Evolutionary conservation across 2,113 vertebrate species (phyloP).

Genomic region (Nannobrachium achirus): DNA sequence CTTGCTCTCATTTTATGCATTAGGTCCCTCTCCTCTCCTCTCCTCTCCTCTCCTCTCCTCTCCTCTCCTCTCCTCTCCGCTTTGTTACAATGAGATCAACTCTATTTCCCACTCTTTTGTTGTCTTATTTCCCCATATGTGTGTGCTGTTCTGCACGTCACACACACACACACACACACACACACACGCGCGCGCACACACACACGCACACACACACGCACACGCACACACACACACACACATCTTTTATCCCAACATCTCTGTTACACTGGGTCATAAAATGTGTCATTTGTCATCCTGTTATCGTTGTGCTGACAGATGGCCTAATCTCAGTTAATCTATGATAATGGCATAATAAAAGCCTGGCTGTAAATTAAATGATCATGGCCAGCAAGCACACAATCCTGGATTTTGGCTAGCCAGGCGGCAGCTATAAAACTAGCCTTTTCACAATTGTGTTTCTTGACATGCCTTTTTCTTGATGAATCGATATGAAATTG

Average conservation of each 20-base stretch:
- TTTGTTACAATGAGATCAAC: too few species aligned
- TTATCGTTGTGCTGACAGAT: constrained; percentile 7
- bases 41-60: not conserved
- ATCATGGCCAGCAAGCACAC: not conserved
- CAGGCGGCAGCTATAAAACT: too few species aligned
- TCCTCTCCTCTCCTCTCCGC: not conserved
- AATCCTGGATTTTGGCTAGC: not conserved
- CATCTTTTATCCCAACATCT: not conserved
- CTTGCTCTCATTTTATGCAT: constrained; percentile 40
- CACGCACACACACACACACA: too few species aligned
- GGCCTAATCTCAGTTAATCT: not conserved
- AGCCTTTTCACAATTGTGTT: too few species aligned
- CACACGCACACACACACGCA: too few species aligned
- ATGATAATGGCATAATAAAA: constrained; percentile 14
- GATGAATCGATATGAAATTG: too few species aligned
- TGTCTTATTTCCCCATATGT: not conserved
- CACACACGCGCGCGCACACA: too few species aligned
- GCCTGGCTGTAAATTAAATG: not conserved
- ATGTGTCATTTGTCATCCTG: not conserved
- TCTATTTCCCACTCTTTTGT: not conserved
- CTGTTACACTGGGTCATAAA: not conserved
- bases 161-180: too few species aligned
- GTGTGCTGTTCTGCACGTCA: too few species aligned
- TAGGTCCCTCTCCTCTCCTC: not conserved
- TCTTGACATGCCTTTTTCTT: too few species aligned